Conservation (phyloP, 2,888 invertebrate genomes). For the Drosophila atripex region DNA sequence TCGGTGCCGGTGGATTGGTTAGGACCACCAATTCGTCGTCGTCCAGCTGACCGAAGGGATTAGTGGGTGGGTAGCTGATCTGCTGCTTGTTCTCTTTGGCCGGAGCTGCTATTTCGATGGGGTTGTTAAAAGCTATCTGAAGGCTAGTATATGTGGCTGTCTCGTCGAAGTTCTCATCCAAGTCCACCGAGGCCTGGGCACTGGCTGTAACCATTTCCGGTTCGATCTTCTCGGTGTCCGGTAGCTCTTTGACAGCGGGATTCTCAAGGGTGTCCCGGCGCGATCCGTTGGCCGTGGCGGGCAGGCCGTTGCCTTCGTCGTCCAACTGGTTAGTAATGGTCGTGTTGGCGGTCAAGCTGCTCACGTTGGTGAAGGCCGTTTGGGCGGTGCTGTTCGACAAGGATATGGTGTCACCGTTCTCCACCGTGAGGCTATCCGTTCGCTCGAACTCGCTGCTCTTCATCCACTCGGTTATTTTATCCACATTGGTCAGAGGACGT, state of each 20-base stretch:
- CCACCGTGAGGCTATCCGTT: conserved; percentile 79
- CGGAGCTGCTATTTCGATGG: conserved; percentile 86
- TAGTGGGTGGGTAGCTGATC: conserved; percentile 54
- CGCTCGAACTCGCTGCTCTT: conserved; percentile 82
- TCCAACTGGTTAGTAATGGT: conserved; percentile 75
- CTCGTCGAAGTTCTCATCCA: conserved; percentile 89
- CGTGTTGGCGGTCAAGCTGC: conserved; percentile 72
- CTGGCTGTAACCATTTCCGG: conserved; percentile 61
- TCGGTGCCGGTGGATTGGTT: conserved; percentile 84
- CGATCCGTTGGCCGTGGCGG: conserved; percentile 88
- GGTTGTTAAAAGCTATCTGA: conserved; percentile 93
- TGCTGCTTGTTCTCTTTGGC: conserved; percentile 51
- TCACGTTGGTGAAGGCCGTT: conserved; percentile 69
- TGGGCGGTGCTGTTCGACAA: conserved; percentile 62
- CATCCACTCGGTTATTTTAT: conserved; percentile 83
- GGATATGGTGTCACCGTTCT: conserved; percentile 72
- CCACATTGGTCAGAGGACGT: conserved; percentile 72
- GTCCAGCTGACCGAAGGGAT: conserved; percentile 72
- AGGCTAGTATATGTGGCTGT: conserved; percentile 92
- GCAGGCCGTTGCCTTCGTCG: conserved; percentile 86
- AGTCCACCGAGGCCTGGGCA: conserved; percentile 84
- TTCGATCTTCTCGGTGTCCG: conserved; percentile 54
- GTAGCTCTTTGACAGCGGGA: conserved; percentile 73
- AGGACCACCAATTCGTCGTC: conserved; percentile 83
- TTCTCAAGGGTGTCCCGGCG: conserved; percentile 85